phyloP scores from a whole-genome alignment of 2,888 invertebrate species.

The Athripsodes cinereus region DNA sequence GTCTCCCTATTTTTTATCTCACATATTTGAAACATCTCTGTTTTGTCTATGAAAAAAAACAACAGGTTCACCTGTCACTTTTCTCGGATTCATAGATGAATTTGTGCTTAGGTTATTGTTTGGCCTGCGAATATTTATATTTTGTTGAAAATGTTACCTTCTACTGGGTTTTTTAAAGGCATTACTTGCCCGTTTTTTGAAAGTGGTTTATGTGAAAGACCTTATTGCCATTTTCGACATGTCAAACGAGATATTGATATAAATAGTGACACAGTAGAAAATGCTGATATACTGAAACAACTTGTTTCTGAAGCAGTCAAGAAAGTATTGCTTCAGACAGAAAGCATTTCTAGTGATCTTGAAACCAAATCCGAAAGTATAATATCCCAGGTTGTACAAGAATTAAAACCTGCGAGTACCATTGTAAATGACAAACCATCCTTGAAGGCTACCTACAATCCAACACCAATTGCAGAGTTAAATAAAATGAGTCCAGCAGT shows the following conservation, averaged over 20 bases:
- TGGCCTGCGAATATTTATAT: conserved; percentile 2
- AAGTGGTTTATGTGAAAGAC: conserved; percentile 73
- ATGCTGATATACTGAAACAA: conserved; percentile 51
- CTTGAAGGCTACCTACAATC: conserved; percentile 51
- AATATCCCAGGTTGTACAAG: conserved; percentile 41
- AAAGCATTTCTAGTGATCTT: conserved; percentile 2
- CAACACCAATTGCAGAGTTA: conserved; percentile 60
- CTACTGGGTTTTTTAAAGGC: conserved; percentile 82
- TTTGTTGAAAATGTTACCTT: conserved; percentile 67
- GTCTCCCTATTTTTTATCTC: not conserved
- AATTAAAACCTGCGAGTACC: conserved; percentile 12
- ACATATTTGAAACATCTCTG: not conserved
- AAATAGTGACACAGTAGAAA: conserved; percentile 41
- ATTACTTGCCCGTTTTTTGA: conserved; percentile 82
- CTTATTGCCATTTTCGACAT: conserved; percentile 91
- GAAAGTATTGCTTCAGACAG: conserved; percentile 15
- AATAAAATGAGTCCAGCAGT: conserved; percentile 40
- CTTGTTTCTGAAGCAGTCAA: conserved; percentile 56
- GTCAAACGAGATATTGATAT: conserved; percentile 59
- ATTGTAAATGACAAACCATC: conserved; percentile 1
- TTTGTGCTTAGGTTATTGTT: conserved; percentile 24
- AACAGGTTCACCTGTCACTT: conserved; percentile 13
- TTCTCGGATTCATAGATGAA: conserved; percentile 10
- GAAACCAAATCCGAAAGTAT: conserved; percentile 36
- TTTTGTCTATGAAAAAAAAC: conserved; percentile 12